A percentile compares a stretch with the other conserved stretches of the same genome.
These are phyloP conservation scores for Sebastes ruberrimus DNA, from an alignment of 2,797 vertebrate genomes.

Conservation along the genomic window DNA sequence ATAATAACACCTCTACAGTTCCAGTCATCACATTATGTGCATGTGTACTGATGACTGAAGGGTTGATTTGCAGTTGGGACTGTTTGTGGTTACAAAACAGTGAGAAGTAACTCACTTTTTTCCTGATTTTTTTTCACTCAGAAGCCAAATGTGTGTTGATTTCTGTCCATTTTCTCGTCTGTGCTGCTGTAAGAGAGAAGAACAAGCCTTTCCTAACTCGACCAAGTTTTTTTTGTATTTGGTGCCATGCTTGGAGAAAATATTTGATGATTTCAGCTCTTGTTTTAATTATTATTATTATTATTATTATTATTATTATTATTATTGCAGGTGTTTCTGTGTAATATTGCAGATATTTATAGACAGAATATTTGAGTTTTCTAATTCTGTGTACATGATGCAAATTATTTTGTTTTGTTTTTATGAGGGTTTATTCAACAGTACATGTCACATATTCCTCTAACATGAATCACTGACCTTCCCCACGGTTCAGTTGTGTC, in stretches of 20 bases:
- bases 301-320: background rate
- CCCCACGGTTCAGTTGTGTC: background rate
- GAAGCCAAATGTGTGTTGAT: conserved; percentile 7
- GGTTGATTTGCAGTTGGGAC: background rate
- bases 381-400: conserved; percentile 10
- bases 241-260: conserved; percentile 22
- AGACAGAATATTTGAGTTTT: conserved; percentile 13
- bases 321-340: conserved; percentile 14
- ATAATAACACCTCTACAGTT: background rate
- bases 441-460: background rate
- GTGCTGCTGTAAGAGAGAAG: background rate
- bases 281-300: background rate
- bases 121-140: background rate
- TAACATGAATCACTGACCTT: background rate
- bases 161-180: background rate
- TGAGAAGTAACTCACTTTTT: background rate
- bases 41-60: background rate
- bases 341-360: conserved; percentile 15
- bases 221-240: conserved; percentile 24
- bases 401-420: background rate
- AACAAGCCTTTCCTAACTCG: conserved; percentile 7
- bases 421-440: background rate
- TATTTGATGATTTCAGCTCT: conserved; percentile 7
- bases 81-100: background rate
- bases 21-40: background rate